Evolutionary conservation across 2,113 vertebrate species (phyloP), one percentile per base, ranked within the genome.

Genomic region (Limnothrissa miodon): DNA sequence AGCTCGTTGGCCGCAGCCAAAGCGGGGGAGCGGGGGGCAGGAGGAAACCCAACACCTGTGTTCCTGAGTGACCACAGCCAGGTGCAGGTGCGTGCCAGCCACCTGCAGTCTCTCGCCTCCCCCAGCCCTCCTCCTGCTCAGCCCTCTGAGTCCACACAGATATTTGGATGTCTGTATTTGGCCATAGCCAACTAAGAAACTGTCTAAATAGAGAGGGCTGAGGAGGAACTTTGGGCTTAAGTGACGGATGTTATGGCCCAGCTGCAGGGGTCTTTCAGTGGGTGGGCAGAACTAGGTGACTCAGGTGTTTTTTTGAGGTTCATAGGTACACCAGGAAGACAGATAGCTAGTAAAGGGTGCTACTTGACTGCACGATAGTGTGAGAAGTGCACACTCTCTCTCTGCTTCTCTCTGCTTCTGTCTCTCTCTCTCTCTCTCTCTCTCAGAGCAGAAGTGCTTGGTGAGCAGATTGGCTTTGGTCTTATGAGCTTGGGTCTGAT

Each of bases 391-490:
- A 29, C 25, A 33, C 25, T 66, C 59, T 66, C 25, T 66, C 25
- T 66, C 25, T 66, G 23, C 2, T 1, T 66, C 59, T 29, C n/a
- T 66, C n/a, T 66, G n/a, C n/a, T 7, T 66, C 29, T 66, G n/a
- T 66, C n/a, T 66, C 59, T 66, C 25, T 66, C 59, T n/a, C n/a
- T 66, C 59, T 25, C n/a, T 66, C 59, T 29, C 59, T 29, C n/a
- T 25, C n/a, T 66, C n/a, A 11, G 25, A 29, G 59, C 59, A 66
- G 59, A 66, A 66, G 59, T 66, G 59, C 59, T 66, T 66, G 59
- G 8, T 66, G 59, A 25, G 59, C 59, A 66, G 59, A 66, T 66
- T 66, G 59, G 59, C 59, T 66, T 66, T 66, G 59, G 59, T 66
- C 59, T 66, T 66, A 66, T 66, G 59, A 66, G 59, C 59, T 25